These are phyloP conservation scores for Sebastes kiyomatsui DNA, from an alignment of 2,797 vertebrate species.

Conservation along the genomic window DNA sequence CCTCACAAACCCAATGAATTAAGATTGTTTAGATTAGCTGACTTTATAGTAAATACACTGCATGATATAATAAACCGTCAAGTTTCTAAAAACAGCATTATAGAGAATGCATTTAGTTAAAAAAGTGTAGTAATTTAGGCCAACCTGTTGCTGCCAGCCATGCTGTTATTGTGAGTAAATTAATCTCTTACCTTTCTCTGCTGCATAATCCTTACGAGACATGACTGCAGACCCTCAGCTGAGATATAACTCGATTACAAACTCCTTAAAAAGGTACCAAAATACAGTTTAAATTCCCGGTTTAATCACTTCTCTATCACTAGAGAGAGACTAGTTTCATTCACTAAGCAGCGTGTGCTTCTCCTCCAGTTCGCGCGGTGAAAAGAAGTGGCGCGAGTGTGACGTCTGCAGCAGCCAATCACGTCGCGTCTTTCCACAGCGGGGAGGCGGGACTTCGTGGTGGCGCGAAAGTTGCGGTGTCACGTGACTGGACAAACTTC, in stretches of 20 bases:
- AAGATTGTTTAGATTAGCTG: neutral
- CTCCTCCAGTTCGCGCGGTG: slow-evolving; percentile 29
- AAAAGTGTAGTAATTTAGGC: too few relatives aligned
- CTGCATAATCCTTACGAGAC: slow-evolving; percentile 88
- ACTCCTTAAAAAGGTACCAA: neutral
- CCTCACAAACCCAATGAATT: neutral
- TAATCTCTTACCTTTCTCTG: slow-evolving; percentile 86
- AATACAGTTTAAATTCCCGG: neutral
- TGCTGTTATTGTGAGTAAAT: neutral
- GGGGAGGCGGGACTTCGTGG: slow-evolving; percentile 59
- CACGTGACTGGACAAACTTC: slow-evolving; percentile 71
- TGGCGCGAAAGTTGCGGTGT: slow-evolving; percentile 81
- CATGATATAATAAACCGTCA: rapidly evolving
- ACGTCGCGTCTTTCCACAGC: neutral
- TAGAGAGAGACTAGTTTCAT: slow-evolving; percentile 33
- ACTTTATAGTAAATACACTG: rapidly evolving
- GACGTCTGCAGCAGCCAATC: slow-evolving; percentile 68
- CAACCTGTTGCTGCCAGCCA: too few relatives aligned
- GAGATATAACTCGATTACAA: neutral
- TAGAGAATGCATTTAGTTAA: too few relatives aligned
- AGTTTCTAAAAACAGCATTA: neutral
- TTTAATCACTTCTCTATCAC: neutral
- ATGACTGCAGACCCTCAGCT: slow-evolving; percentile 67
- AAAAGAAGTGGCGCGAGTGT: slow-evolving; percentile 86
- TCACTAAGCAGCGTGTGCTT: slow-evolving; percentile 35